Evolutionary conservation across 2,888 invertebrate species (phyloP), one percentile per base, ranked within the genome.

Genomic region (Eupithecia subumbrata): DNA sequence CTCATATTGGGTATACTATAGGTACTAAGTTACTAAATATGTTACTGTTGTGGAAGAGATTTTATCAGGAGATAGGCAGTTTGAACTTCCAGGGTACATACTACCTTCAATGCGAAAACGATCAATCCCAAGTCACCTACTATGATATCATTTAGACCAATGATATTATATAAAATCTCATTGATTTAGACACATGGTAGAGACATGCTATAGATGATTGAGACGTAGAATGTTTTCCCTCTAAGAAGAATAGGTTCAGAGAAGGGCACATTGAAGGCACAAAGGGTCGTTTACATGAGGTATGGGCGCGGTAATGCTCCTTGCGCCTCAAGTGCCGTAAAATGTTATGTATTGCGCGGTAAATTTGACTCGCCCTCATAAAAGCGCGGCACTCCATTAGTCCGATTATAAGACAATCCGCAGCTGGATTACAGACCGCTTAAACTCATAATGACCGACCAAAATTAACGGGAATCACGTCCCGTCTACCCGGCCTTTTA

Each of bases 221-320:
- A 30, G 30, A 22, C 30, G 63, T 63, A 63, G 63, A 63, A 63
- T 63, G 30, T 63, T 60, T 25, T 22, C 30, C 30, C 63, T 63
- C 63, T 16, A 2, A 70, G 76, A n/a, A 56, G 11, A 56, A 56
- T 56, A 22, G 60, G 34, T 72, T 48, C 7, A 67, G 63, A 63
- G 60, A 25, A 60, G 25, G 69, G 74, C 76, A 72, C 74, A 60
- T 72, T 76, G 73, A 43, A 16, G 70, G 74, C 77, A 81, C 79
- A 81, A 78, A 81, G 80, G 78, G 74, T 78, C 81, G 76, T 81
- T 81, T 78, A 77, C 79, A 81, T 81, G 81, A 81, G 77, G 76
- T 73, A 81, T 80, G 81, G 78, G 74, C 72, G 76, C 75, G 64
- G 79, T 81, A 80, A 81, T 79, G 81, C 70, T 77, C 78, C 79